Conservation (phyloP, 1,140 invertebrate species). For the Drosophila lacteicornis region DNA sequence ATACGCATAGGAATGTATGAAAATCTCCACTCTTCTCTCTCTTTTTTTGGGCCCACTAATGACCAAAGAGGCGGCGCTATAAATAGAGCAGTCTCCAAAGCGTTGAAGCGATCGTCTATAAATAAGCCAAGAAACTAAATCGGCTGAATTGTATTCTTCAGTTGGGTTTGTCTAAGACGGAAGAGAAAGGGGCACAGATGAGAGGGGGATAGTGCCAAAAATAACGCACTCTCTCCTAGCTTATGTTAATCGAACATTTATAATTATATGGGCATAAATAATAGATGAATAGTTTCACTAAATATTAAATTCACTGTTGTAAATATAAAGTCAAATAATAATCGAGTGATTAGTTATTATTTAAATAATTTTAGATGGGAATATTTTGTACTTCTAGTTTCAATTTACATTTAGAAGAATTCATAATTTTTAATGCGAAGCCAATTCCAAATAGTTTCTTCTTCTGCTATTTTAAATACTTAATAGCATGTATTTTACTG, state of each 20-base stretch:
- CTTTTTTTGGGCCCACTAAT: background rate
- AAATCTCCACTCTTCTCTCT: conserved; percentile 7
- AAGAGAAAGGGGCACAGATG: conserved; percentile 5
- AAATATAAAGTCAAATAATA: background rate
- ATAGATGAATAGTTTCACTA: too few relatives aligned
- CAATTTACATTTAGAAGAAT: too few relatives aligned
- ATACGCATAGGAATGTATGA: conserved; percentile 13
- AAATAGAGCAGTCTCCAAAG: conserved; percentile 30
- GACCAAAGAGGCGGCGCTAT: conserved; percentile 8
- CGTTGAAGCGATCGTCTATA: conserved; percentile 8
- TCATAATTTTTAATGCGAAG: too few relatives aligned
- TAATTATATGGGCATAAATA: too few relatives aligned
- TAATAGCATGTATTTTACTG: too few relatives aligned
- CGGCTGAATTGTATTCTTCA: conserved; percentile 2
- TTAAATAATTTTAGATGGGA: too few relatives aligned
- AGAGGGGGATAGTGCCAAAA: background rate
- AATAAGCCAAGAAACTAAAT: conserved; percentile 36
- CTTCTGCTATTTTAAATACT: too few relatives aligned
- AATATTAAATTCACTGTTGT: background rate
- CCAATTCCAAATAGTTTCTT: too few relatives aligned
- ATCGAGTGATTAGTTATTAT: too few relatives aligned
- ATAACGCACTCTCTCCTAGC: background rate
- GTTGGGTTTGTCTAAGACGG: background rate
- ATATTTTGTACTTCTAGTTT: too few relatives aligned
- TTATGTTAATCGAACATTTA: too few relatives aligned